Conservation (phyloP, 92 coral and sea anemone genomes). For the Phenganax stokvisi region DNA sequence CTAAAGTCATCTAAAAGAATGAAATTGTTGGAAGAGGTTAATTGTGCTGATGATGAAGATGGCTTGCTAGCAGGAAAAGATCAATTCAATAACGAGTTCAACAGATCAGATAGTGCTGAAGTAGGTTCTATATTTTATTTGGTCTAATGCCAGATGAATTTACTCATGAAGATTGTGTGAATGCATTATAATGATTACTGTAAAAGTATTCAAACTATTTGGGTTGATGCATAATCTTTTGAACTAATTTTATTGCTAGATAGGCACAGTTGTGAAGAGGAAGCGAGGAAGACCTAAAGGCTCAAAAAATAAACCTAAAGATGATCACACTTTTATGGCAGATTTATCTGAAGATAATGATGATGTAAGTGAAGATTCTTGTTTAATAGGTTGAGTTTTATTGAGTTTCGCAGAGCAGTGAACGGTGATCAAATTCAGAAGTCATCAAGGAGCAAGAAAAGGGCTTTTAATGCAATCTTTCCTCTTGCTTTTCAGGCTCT, state of each 20-base stretch:
- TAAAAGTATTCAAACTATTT: not conserved
- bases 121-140: not conserved
- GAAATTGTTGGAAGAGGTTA: conserved; percentile 19
- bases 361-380: conserved; percentile 2
- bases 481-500: conserved; percentile 35
- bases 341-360: conserved; percentile 4
- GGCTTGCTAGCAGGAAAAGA: conserved; percentile 15
- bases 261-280: conserved; percentile 48
- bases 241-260: conserved; percentile 4
- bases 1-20: conserved; percentile 35
- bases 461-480: not conserved
- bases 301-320: conserved; percentile 90
- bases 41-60: conserved; percentile 32
- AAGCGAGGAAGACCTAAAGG: conserved; percentile 97
- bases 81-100: conserved; percentile 30
- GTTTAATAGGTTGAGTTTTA: not conserved
- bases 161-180: no score
- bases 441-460: no score
- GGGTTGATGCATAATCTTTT: not conserved
- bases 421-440: no score
- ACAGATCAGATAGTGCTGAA: conserved; percentile 32
- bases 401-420: not conserved
- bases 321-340: not conserved
- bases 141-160: not conserved
- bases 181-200: not conserved